Evolutionary conservation across 2,888 invertebrate species (phyloP), one percentile per base, ranked within the genome.

Genomic region (Norana najaformis): DNA sequence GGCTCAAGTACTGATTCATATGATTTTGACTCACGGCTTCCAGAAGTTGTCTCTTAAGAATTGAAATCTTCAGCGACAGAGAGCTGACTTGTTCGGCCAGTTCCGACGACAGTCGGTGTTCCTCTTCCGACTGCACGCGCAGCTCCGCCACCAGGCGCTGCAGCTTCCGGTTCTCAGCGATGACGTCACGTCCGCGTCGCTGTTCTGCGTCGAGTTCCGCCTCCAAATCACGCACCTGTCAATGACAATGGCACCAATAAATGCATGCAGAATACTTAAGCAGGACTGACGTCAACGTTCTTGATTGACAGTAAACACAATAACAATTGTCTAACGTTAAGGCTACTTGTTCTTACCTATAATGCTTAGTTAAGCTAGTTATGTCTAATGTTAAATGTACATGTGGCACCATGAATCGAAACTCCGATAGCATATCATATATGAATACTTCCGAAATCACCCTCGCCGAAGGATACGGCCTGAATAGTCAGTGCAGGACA

Each of bases 21-120:
- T 82, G 47, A 39, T 36, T 37, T 18, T 16, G 13, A 94, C 95
- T 93, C 92, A 95, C 95, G 88, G 94, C 94, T 92, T 95, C 95
- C 89, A 95, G 94, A 89, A 95, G 93, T 93, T 95, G 95, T 91
- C 95, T 92, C 93, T 94, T 94, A 93, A 94, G 94, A 89, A 94
- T 93, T 92, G 94, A 94, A 92, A 94, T 92, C 92, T 94, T 94
- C 90, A 94, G 92, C 91, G 91, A 92, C 89, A 94, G 93, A 90
- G 93, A 93, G 91, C 94, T 94, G 92, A 93, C 93, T 88, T 94
- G 92, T 89, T 94, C 94, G 41, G 91, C 91, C 88, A 94, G 92
- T 91, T 95, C 95, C 38, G 93, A 92, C 82, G 93, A 92, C 90
- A 93, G 93, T 41, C 93, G 93, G 88, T 91, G 93, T 92, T 95